Base-by-base conservation (phyloP, 2,888 invertebrate species). In the Macaria liturata region DNA sequence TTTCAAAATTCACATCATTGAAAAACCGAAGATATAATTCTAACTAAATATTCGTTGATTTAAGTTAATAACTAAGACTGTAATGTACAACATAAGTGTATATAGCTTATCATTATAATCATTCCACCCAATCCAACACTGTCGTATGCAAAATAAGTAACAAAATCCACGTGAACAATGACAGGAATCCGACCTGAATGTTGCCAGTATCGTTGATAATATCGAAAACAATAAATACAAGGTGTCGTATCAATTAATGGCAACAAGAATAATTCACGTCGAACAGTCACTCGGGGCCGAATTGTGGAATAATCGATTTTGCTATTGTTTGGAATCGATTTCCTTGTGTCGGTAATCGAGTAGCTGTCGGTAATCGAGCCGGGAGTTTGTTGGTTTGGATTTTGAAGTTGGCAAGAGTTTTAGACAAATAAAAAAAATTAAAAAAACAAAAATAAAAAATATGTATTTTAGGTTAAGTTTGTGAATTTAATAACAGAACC, bases 111-210 rank as follows among this genome's bases (percentile, higher is more conserved):
- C 20, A 20, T 20, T 20, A 20, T 20, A 20, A 20, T 20, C 20
- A 20, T 20, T 1, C 20, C 20, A 2, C 20, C 20, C 20, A 20
- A 2, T 20, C 20, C 20, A 20, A 20, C 20, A 20, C 20, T 20
- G 20, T 20, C 20, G 20, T 20, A 20, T 37, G 6, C 51, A 53
- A 57, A 47, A 39, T 45, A 52, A 44, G 20, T 9, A 59, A 49
- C 43, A 59, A 59, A 46, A 61, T 51, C 49, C 54, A 49, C 51
- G 50, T 46, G 61, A 62, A 62, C 50, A 61, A 65, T 62, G 57
- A 40, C 54, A 49, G 62, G 57, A 64, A 64, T 62, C 55, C 59
- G 64, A 61, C 67, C 62, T 59, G 55, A 65, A 65, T 67, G 63
- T 57, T 46, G 34, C 57, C 55, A 54, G 60, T n/a, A n/a, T 42